Base-by-base conservation (phyloP, 2,888 invertebrate species). In the Yponomeuta sedellus region DNA sequence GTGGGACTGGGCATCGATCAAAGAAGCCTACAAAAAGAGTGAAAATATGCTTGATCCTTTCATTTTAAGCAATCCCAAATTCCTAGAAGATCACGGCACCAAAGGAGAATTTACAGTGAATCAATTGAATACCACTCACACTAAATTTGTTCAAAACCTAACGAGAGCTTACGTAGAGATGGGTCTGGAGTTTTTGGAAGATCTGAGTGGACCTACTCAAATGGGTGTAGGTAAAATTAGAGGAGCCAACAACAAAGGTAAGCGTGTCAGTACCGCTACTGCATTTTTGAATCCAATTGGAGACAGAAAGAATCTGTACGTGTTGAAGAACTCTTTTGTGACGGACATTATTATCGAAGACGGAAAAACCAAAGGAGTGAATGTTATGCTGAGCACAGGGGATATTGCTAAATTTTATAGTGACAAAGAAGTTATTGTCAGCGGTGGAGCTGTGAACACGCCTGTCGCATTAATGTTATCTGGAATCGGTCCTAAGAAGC, bases 171-270 rank as follows among this genome's bases (percentile, higher is more conserved):
- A 92, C 57, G 74, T 79, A 72, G 92, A 93, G 75, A 74, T 92
- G 70, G 92, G 92, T 2, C 77, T 92, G 59, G 80, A 81, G 28
- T 88, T 83, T 70, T 74, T 91, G 64, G 79, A 86, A 44, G 81
- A 89, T 68, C 76, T 90, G 56, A 89, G 88, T 67, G 88, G 89
- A 0, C 78, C 79, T 0, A 82, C 83, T 6, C 92, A 93, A 77
- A 85, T 92, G 72, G 93, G 92, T 1, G 84, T 92, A n/a, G 92
- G 91, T 19, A 92, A 88, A 71, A 83, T 92, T 16, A 86, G 91
- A 73, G 93, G 92, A 2, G 85, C 88, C 0, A 85, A 86, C 66
- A 70, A 91, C 68, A 83, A 90, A 70, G 93, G 93, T 0, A 86
- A 81, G 68, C 79, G 93, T 71, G 92, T 93, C 12, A 93, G 92